Base-by-base conservation (phyloP, 2,113 vertebrate species). In the Vulpes vulpes region DNA sequence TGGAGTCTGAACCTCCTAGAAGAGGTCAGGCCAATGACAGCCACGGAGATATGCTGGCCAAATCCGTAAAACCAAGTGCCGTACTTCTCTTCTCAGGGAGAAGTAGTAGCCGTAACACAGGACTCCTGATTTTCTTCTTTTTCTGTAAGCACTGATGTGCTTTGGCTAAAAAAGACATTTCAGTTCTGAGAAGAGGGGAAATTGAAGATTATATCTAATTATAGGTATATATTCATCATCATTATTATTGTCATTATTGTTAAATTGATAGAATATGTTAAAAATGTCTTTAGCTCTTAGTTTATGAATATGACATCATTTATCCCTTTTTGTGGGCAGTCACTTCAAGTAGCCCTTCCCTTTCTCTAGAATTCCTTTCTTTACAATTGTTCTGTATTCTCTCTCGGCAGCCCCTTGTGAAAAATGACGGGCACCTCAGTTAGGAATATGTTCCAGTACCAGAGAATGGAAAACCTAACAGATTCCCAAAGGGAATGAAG, bases 121-220 rank as follows among this genome's bases (percentile, higher is more conserved):
- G 30, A 67, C 30, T 69, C n/a, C 25, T 69, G 0, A 20, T 12
- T 89, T 97, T 73, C 49, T 60, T 69, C 32, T 27, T 97, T 67
- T 86, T 62, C 49, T 89, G 14, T 87, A 60, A 92, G 23, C 20
- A 62, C 43, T 11, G 19, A 55, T 80, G 9, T 76, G n/a, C n/a
- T 92, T 92, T 95, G 25, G 9, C 32, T 91, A 69, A 55, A 65
- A 43, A 88, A 81, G n/a, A 38, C 59, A 60, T 78, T 93, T 88
- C 82, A 32, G 3, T 60, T 92, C 55, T 71, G 38, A 53, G 62
- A 69, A 59, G 25, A 97, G 11, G 57, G 51, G 51, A 92, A 96
- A 71, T 85, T 15, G 89, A 55, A 96, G 20, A 25, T 17, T 86
- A 51, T 53, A 65, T 73, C 16, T 83, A 55, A 92, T 86, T 27